Percentiles rank a stretch among this genome's conserved stretches.
These are phyloP conservation scores for Eledona agricola DNA, from an alignment of 2,888 invertebrate species.

Conservation along the genomic window DNA sequence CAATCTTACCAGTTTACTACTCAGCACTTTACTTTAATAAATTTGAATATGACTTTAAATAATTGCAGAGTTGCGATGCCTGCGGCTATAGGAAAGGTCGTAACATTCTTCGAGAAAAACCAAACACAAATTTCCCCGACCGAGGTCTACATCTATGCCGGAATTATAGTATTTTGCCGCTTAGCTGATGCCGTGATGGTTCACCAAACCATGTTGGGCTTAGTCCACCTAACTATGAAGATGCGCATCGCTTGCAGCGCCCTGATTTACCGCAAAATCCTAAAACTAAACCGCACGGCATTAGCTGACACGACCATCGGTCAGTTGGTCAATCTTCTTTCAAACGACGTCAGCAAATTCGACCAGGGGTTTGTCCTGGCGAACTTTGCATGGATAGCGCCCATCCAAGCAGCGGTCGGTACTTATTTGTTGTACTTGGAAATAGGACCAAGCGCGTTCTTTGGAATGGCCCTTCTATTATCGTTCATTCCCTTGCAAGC, in stretches of 20 bases:
- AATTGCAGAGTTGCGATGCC: slow-evolving; percentile 55
- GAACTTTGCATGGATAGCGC: slow-evolving; percentile 82
- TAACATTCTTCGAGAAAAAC: slow-evolving; percentile 69
- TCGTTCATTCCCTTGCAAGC: slow-evolving; percentile 60
- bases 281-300: slow-evolving; percentile 63
- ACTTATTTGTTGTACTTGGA: slow-evolving; percentile 65
- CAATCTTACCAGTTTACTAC: no score
- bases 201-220: slow-evolving; percentile 90
- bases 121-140: slow-evolving; percentile 52
- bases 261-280: slow-evolving; percentile 79
- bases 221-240: slow-evolving; percentile 85
- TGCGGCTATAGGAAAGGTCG: slow-evolving; percentile 70
- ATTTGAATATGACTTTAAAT: no score
- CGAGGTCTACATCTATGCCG: slow-evolving; percentile 81
- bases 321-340: slow-evolving; percentile 64
- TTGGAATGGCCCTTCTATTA: slow-evolving; percentile 62
- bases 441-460: slow-evolving; percentile 60
- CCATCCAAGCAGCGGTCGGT: slow-evolving; percentile 69
- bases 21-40: no score
- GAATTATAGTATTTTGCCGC: slow-evolving; percentile 67
- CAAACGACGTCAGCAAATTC: slow-evolving; percentile 80
- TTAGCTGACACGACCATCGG: slow-evolving; percentile 69
- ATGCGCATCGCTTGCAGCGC: slow-evolving; percentile 86
- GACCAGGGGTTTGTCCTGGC: slow-evolving; percentile 89
- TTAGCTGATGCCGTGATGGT: slow-evolving; percentile 51